These are phyloP conservation scores for Pteropus alecto DNA, from an alignment of 2,113 vertebrate species.

Conservation along the genomic window DNA sequence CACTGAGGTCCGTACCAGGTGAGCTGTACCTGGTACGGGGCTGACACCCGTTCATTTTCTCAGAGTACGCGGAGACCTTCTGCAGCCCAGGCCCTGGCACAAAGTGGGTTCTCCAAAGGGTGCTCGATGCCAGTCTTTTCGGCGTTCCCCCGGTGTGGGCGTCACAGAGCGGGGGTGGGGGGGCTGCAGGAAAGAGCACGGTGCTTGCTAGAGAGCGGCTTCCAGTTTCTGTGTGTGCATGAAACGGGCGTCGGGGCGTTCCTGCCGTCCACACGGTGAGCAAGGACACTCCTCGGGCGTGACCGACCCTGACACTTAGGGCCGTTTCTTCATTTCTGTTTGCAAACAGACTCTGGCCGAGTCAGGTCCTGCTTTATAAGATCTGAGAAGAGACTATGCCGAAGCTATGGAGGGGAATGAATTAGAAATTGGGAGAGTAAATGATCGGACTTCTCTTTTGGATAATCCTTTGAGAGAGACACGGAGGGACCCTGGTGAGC, in stretches of 20 bases:
- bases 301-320: neutral
- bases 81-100: neutral
- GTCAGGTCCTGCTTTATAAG: neutral
- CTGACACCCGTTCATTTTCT: fast-evolving
- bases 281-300: neutral
- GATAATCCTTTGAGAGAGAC: neutral
- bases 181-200: neutral
- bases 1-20: neutral
- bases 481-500: fast-evolving
- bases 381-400: neutral
- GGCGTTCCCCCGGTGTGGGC: fast-evolving
- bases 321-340: neutral
- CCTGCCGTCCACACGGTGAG: fast-evolving
- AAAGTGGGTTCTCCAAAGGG: neutral
- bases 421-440: neutral
- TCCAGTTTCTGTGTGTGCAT: neutral
- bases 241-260: fast-evolving
- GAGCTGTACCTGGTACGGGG: neutral
- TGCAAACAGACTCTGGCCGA: neutral
- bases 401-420: neutral
- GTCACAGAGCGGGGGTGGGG: neutral
- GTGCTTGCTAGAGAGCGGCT: fast-evolving
- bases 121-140: neutral
- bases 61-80: fast-evolving
- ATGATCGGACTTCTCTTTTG: neutral